These are phyloP conservation scores for Myiopsitta monachus DNA, from an alignment of 2,113 vertebrate genomes.

Conservation along the genomic window DNA sequence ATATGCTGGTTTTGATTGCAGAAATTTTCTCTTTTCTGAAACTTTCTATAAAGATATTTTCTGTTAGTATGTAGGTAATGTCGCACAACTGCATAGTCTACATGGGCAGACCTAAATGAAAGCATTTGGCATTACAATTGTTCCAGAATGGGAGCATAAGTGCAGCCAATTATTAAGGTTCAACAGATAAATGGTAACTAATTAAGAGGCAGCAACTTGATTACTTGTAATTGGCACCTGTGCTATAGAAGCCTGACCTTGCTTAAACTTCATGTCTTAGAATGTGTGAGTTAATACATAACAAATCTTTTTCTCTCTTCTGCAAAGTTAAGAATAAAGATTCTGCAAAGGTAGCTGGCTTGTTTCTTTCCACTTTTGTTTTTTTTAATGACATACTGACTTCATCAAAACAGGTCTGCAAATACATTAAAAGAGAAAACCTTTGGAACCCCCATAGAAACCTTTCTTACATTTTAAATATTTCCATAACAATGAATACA, in stretches of 20 bases:
- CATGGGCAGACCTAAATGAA: neutral
- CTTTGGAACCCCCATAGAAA: neutral
- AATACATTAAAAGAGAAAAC: neutral
- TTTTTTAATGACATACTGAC: neutral
- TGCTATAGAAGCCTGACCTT: neutral
- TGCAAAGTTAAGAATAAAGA: neutral
- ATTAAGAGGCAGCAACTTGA: neutral
- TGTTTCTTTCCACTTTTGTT: neutral
- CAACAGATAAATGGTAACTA: neutral
- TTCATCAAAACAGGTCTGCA: neutral
- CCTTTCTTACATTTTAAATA: neutral
- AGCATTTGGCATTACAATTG: neutral
- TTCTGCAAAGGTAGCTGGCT: neutral
- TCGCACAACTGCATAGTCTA: neutral
- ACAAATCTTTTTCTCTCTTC: neutral
- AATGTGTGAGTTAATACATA: neutral
- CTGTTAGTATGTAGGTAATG: neutral
- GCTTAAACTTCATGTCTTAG: neutral
- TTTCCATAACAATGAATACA: neutral
- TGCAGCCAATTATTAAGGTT: neutral
- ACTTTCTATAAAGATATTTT: neutral
- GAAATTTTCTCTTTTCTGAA: neutral
- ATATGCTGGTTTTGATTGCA: neutral
- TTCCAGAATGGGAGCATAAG: neutral
- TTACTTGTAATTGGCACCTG: neutral